Conservation (phyloP, 2,113 vertebrate genomes). For the Phrynosoma blainvillii region DNA sequence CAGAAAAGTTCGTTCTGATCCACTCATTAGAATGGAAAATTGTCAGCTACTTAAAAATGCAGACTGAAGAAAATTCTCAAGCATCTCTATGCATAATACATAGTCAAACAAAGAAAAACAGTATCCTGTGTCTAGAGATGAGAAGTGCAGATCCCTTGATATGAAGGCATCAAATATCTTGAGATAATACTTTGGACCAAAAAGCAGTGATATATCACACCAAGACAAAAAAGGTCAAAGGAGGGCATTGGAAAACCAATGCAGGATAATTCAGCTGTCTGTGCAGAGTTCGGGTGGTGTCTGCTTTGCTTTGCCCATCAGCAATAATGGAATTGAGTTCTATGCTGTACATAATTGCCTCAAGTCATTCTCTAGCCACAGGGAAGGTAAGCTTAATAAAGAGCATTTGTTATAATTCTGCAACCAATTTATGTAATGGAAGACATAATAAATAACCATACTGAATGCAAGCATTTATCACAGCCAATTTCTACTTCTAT, state of each 20-base stretch:
- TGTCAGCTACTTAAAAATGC: not conserved
- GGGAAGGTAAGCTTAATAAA: constrained; percentile 77
- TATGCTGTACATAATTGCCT: constrained; percentile 63
- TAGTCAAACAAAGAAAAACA: not conserved
- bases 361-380: constrained; percentile 55
- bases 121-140: not conserved
- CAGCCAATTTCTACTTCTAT: constrained; percentile 71
- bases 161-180: constrained; percentile 9
- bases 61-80: not conserved
- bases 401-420: constrained; percentile 75
- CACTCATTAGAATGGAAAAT: not conserved
- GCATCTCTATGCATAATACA: not conserved
- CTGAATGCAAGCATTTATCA: constrained; percentile 70
- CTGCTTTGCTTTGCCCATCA: constrained; percentile 45
- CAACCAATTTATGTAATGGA: constrained; percentile 75
- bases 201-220: not conserved
- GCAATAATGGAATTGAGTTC: constrained; percentile 62
- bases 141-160: not conserved
- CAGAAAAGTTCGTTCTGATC: not conserved
- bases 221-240: constrained; percentile 30
- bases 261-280: constrained; percentile 26
- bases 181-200: constrained; percentile 19
- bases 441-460: constrained; percentile 74
- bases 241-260: constrained; percentile 20
- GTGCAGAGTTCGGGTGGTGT: constrained; percentile 31